Conservation (phyloP, 2,888 invertebrate genomes). For the Belgica antarctica region DNA sequence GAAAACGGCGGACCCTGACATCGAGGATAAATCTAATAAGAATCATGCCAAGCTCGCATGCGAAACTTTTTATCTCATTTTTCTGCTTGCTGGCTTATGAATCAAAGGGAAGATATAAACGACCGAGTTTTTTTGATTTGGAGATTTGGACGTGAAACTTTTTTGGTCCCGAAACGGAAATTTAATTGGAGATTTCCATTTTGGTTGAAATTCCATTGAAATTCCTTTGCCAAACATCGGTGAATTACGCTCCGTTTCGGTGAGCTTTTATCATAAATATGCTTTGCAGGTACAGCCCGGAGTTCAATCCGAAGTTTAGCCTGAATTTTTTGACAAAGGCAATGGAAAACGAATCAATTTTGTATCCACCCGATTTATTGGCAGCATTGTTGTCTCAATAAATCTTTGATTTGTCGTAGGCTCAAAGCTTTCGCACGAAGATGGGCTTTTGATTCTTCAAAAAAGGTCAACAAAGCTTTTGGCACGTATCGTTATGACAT, state of each 20-base stretch:
- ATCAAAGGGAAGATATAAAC: neutral
- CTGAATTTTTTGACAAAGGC: neutral
- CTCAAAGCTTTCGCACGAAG: neutral
- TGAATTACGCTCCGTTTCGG: neutral
- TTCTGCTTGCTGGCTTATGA: neutral
- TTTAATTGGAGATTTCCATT: constrained; percentile 4
- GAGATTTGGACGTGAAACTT: neutral
- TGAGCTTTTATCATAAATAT: neutral
- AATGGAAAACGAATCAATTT: neutral
- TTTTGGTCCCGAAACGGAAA: too few species aligned
- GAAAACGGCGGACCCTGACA: constrained; percentile 6
- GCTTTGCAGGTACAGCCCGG: neutral
- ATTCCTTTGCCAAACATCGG: neutral
- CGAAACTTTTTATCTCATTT: too few species aligned
- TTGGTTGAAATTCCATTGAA: too few species aligned
- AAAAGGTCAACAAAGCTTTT: neutral
- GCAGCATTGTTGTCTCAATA: neutral
- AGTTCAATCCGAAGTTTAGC: too few species aligned
- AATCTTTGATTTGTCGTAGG: constrained; percentile 12
- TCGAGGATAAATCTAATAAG: constrained; percentile 18
- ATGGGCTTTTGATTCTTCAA: neutral
- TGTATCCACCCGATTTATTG: neutral
- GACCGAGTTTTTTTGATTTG: neutral
- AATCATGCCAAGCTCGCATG: neutral
- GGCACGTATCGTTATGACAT: neutral